Evolutionary conservation across 2,113 vertebrate species (phyloP), one percentile per base, ranked within the genome.

Genomic region (Pardalotus punctatus): DNA sequence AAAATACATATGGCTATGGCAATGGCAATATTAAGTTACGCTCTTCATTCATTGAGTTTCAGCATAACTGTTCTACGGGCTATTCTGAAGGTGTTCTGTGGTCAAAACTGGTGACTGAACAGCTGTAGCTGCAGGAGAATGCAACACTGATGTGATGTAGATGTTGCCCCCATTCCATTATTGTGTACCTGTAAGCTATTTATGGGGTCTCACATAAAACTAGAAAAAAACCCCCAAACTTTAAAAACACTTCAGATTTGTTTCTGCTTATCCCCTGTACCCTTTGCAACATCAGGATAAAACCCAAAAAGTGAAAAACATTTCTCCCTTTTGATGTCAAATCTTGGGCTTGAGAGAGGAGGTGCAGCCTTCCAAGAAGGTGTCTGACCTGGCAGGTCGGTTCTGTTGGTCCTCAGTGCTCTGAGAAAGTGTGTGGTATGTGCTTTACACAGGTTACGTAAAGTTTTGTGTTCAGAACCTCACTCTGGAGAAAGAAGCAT

Each of bases 401-500:
- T 45, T 91, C 58, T 94, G 70, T 76, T 91, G 57, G 50, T 91
- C 78, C 89, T 95, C 74, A 24, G 84, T 90, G 78, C 71, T 86
- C 70, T 70, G 47, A 96, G 40, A 62, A 88, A 76, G 58, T 57
- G 25, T 38, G 36, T 79, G 60, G 9, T 72, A 29, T 86, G 76
- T 90, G 35, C 60, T 96, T 90, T 83, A 16, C n/a, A 60, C 11
- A 23, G 54, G 48, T 82, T 93, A 84, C 93, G 50, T 86, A 53
- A 88, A 80, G 85, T 93, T 93, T 96, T 72, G 42, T 88, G 84
- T 88, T 88, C 92, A 93, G 95, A 96, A 95, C 51, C 38, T 69
- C 54, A 81, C 91, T 96, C 91, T 93, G 86, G 94, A 97, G 93
- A 96, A 97, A 97, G 58, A 91, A 93, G 85, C 83, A 96, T 97